Evolutionary conservation across 1,140 invertebrate genomes (phyloP), one percentile per base, ranked within the genome.

Genomic region (Mylabris phalerata): DNA sequence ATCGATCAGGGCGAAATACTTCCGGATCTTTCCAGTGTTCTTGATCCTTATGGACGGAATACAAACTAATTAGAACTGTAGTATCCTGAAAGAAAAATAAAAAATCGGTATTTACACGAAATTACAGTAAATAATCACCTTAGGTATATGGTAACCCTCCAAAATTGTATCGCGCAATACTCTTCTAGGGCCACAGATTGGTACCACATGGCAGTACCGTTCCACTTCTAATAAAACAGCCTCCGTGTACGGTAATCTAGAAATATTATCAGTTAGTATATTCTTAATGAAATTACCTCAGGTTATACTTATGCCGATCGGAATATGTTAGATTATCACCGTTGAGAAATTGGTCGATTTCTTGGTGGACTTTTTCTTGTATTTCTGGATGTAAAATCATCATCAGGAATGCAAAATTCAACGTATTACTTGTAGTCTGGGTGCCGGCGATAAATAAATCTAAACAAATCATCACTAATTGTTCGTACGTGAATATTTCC

Each of bases 361-460:
- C 91, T 46, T 82, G 78, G 59, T 89, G 87, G 0, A 88, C 88
- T 72, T 85, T 88, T 52, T 76, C 80, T 67, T 93, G 91, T 1
- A 92, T 81, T 13, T 89, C 79, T n/a, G 86, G 90, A 68, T 89
- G 80, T 42, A 85, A 71, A 0, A 92, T 80, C 60, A 95, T 74
- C 62, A 89, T 85, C 49, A 92, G 80, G 50, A 95, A 86, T 42
- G 84, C 82, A 68, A 91, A 92, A 19, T 84, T 82, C 62, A 92
- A 75, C 25, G 83, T 84, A 67, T 90, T 91, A 24, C 81, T 84
- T 0, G 89, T 90, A 0, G 90, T 92, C 73, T 93, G 89, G 0
- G 88, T 86, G 1, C 89, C 89, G 27, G 88, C 89, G 75, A 91
- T 85, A 61, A 90, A 90, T 75, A 92, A 79, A 62, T 92, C 89